Percentiles rank a stretch among this genome's conserved stretches.
These are phyloP conservation scores for Agonum fuliginosum DNA, from an alignment of 2,888 invertebrate species.

Conservation along the genomic window DNA sequence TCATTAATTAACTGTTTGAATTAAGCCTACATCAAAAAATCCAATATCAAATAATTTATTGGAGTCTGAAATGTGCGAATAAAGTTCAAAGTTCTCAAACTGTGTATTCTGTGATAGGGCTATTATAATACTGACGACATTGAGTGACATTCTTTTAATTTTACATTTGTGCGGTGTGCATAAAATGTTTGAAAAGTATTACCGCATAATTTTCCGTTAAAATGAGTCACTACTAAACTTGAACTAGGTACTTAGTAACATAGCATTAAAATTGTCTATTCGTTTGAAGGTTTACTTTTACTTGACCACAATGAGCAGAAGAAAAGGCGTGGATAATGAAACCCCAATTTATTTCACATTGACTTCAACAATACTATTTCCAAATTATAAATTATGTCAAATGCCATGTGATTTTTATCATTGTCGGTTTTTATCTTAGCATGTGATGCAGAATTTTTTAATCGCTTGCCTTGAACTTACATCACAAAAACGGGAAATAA, in stretches of 20 bases:
- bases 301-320: neutral
- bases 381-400: neutral
- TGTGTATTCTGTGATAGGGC: too few species aligned
- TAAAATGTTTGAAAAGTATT: neutral
- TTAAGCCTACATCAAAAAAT: too few species aligned
- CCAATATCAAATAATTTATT: too few species aligned
- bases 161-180: too few species aligned
- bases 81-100: too few species aligned
- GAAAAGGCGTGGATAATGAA: neutral
- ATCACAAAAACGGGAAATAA: too few species aligned
- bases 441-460: neutral
- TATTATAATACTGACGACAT: too few species aligned
- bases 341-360: neutral
- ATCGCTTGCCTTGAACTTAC: slow-evolving; percentile 13
- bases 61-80: too few species aligned
- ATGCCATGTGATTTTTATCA: neutral
- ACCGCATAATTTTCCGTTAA: neutral
- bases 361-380: neutral
- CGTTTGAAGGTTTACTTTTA: slow-evolving; percentile 42
- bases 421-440: neutral
- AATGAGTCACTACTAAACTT: slow-evolving; percentile 48
- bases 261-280: too few species aligned
- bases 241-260: slow-evolving; percentile 48
- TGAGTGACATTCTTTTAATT: too few species aligned
- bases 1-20: too few species aligned